Base-by-base conservation (phyloP, 2,888 invertebrate genomes). In the Sarcophaga caerulescens region DNA sequence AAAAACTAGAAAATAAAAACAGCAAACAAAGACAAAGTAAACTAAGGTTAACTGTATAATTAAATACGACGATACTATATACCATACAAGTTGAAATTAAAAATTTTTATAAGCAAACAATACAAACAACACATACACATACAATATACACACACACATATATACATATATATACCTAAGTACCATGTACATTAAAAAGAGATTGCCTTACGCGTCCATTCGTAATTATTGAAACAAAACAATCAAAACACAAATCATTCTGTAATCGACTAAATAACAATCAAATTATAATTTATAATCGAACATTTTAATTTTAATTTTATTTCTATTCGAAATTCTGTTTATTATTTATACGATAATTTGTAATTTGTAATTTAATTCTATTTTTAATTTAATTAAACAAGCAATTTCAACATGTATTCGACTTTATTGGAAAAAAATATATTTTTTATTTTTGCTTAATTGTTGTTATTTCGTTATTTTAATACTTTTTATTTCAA, bases 21-120 rank as follows among this genome's bases (percentile, higher is more conserved):
- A 19, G 10, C 17, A 60, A 19, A 35, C 35, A 35, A 35, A 35
- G 35, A 10, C 35, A 35, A 35, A 35, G 35, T 35, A 35, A 19
- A 66, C 80, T 80, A 80, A 80, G 80, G 73, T 73, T 80, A 80
- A 73, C 66, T 80, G 73, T 73, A 57, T 80, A 80, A 80, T 80
- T 80, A 80, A 59, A 80, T 80, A 80, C 73, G 66, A 66, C 59
- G 65, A 80, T 19, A 73, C 19, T 47, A 78, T 52, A 52, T 3
- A 17, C 52, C 12, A 70, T 47, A 62, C 19, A 62, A 69, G 25
- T 8, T 69, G 66, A 70, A 70, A 70, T n/a, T 23, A 19, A 60
- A 21, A 19, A 19, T 10, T n/a, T 60, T 47, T 69, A 60, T 60
- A 19, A 60, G 47, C 47, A 78, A 60, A 62, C 45, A 35, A 59